A percentile compares a stretch with the other conserved stretches of the same genome.
phyloP scores from a whole-genome alignment of 2,113 vertebrate genomes.

The Ageneiosus marmoratus region DNA sequence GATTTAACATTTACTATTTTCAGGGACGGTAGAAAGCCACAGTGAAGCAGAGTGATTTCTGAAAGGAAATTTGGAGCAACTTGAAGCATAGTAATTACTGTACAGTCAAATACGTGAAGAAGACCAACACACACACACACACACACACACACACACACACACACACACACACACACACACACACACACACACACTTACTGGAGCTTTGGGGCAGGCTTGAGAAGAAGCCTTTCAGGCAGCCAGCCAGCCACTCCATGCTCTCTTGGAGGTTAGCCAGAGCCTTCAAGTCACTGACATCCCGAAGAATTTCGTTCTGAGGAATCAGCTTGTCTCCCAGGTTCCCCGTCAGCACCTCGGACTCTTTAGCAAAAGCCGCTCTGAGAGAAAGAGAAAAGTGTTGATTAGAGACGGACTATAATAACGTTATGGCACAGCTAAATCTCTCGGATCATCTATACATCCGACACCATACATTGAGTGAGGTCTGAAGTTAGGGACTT shows the following conservation, averaged over 20 bases:
- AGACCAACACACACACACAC: slow-evolving; percentile 14
- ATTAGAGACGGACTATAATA: neutral
- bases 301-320: slow-evolving; percentile 91
- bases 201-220: slow-evolving; percentile 78
- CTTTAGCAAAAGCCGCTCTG: slow-evolving; percentile 94
- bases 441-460: neutral
- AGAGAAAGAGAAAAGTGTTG: slow-evolving; percentile 1
- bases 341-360: slow-evolving; percentile 94
- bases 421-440: neutral
- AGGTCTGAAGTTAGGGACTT: neutral
- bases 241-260: slow-evolving; percentile 95
- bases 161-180: neutral
- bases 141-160: neutral
- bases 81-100: neutral
- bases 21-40: slow-evolving; percentile 24
- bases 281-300: slow-evolving; percentile 94
- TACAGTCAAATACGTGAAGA: neutral
- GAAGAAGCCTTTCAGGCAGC: slow-evolving; percentile 83
- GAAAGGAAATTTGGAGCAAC: neutral
- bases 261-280: slow-evolving; percentile 96
- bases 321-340: slow-evolving; percentile 97
- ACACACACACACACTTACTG: slow-evolving; percentile 75
- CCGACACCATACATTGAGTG: neutral
- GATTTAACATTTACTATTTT: slow-evolving; percentile 48
- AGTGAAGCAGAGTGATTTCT: neutral